phyloP scores from a whole-genome alignment of 1,140 invertebrate genomes.

The Samia ricini region DNA sequence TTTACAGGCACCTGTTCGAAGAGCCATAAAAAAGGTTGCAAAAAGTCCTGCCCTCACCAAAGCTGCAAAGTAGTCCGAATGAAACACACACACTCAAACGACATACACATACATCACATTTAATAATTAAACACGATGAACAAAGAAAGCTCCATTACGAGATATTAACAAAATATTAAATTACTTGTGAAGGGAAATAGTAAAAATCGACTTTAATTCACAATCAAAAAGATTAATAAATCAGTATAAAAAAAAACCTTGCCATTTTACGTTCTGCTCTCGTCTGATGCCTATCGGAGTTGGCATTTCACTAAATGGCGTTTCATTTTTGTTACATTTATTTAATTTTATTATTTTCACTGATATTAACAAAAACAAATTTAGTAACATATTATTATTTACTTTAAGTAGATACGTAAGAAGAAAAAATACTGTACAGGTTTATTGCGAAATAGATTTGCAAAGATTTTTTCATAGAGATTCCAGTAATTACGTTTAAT shows the following conservation, averaged over 20 bases:
- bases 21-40: background rate
- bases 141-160: background rate
- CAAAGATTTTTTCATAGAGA: too few relatives aligned
- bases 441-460: too few relatives aligned
- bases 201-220: background rate
- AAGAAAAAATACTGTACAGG: too few relatives aligned
- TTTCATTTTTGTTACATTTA: conserved; percentile 2
- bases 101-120: background rate
- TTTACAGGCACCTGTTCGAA: background rate
- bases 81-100: background rate
- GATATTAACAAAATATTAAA: background rate
- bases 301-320: conserved; percentile 1
- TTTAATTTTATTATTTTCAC: too few relatives aligned
- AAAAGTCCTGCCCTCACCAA: background rate
- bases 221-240: background rate
- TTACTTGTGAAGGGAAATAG: background rate
- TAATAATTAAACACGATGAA: background rate
- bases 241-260: background rate
- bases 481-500: too few relatives aligned
- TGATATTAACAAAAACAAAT: too few relatives aligned
- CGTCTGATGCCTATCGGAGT: background rate
- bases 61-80: too few relatives aligned
- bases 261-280: conserved; percentile 7
- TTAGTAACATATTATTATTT: too few relatives aligned
- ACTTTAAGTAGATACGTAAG: too few relatives aligned